Evolutionary conservation across 2,797 vertebrate genomes (phyloP).

Genomic region (Bryconaethiops microstoma): DNA sequence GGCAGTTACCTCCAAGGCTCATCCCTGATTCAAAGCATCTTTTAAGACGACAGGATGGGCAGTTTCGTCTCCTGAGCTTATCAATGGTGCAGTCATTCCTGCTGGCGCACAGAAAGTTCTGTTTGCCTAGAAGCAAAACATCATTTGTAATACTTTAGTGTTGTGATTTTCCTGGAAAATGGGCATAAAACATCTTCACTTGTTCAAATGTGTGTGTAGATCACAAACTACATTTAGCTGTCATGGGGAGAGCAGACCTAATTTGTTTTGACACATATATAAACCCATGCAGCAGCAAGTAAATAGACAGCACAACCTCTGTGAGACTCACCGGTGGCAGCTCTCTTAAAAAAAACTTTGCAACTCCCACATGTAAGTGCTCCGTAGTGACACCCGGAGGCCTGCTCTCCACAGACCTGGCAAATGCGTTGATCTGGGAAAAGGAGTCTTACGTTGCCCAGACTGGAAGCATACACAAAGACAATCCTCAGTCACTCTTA

Average conservation of each 20-base stretch:
- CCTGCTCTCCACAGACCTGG: constrained; percentile 92
- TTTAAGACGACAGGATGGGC: constrained; percentile 90
- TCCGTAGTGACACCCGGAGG: constrained; percentile 96
- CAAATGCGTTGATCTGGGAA: constrained; percentile 91
- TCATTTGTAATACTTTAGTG: not conserved
- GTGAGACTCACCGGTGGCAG: constrained; percentile 85
- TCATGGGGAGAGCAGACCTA: not conserved
- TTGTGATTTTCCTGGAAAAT: not conserved
- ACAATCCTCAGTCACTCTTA: not conserved
- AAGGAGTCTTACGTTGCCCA: constrained; percentile 85
- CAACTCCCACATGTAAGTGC: constrained; percentile 96
- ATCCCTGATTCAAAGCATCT: constrained; percentile 95
- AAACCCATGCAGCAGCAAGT: not conserved
- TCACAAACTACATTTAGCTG: not conserved
- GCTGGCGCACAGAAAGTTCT: constrained; percentile 96
- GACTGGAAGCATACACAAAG: constrained; percentile 67
- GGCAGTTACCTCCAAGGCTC: constrained; percentile 87
- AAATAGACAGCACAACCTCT: not conserved
- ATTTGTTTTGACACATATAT: not conserved
- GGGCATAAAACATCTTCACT: not conserved
- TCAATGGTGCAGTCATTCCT: constrained; percentile 96
- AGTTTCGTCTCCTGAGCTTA: constrained; percentile 94
- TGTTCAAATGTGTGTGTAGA: not conserved
- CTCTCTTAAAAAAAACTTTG: constrained; percentile 97
- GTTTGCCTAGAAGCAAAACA: constrained; percentile 80